These are phyloP conservation scores for Cephalopachus bancanus DNA, from an alignment of 2,797 vertebrate species.

Conservation along the genomic window DNA sequence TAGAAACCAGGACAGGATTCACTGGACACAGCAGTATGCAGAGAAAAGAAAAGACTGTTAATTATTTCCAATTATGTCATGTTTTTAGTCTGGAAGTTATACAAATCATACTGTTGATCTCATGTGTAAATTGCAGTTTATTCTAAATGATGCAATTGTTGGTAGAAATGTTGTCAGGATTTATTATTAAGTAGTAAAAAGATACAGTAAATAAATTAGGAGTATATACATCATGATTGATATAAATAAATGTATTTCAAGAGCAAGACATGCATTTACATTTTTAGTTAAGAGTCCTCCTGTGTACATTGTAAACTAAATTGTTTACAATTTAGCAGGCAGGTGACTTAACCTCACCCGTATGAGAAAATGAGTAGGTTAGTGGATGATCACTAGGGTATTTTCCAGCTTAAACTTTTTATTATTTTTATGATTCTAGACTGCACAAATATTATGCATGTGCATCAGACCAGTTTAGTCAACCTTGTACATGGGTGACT, in stretches of 20 bases:
- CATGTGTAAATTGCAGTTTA: not conserved
- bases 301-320: not conserved
- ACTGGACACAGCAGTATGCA: not conserved
- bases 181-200: not conserved
- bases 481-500: not conserved
- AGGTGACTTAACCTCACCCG: not conserved
- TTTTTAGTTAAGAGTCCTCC: not conserved
- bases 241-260: not conserved
- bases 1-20: not conserved
- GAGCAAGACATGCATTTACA: not conserved
- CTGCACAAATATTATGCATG: not conserved
- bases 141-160: not conserved
- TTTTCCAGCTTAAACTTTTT: not conserved
- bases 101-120: not conserved
- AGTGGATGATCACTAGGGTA: not conserved
- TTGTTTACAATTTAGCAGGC: not conserved
- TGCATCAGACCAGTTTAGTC: not conserved
- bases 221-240: not conserved
- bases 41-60: not conserved
- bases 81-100: not conserved
- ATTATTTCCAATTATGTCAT: not conserved
- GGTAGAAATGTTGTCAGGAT: not conserved
- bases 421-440: not conserved
- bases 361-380: not conserved
- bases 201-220: not conserved